Conservation (phyloP, 2,797 vertebrate species). For the Lerista edwardsae region DNA sequence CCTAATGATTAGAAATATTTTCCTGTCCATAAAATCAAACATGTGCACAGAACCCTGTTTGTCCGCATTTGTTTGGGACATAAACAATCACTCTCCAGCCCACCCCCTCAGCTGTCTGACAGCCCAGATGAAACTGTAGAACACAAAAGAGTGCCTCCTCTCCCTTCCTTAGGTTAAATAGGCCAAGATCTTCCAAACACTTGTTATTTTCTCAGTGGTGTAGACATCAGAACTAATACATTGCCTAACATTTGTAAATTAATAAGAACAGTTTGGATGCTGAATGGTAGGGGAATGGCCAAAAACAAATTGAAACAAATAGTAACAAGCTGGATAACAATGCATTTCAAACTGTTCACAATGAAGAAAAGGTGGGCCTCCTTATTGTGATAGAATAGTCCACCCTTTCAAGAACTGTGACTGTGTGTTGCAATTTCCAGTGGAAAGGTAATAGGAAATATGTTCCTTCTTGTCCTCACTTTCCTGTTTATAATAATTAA, state of each 20-base stretch:
- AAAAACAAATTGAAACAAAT: not conserved
- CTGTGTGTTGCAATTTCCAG: slow-evolving; percentile 6
- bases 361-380: not conserved
- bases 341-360: not conserved
- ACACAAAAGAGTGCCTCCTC: not conserved
- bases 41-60: not conserved
- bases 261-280: not conserved
- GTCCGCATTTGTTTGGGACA: not conserved
- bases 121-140: not conserved
- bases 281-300: not conserved
- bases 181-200: not conserved
- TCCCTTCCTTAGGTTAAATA: not conserved
- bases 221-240: too few species aligned
- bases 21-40: not conserved
- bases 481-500: slow-evolving; percentile 42
- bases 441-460: slow-evolving; percentile 23
- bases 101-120: not conserved
- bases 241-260: not conserved
- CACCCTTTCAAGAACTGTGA: not conserved
- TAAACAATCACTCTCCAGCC: not conserved
- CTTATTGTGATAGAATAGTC: not conserved
- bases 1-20: not conserved
- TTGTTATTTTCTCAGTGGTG: not conserved
- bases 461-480: slow-evolving; percentile 43
- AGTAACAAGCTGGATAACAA: not conserved